These are phyloP conservation scores for Ariolimax columbianus DNA, from an alignment of 2,888 invertebrate species.

Conservation along the genomic window DNA sequence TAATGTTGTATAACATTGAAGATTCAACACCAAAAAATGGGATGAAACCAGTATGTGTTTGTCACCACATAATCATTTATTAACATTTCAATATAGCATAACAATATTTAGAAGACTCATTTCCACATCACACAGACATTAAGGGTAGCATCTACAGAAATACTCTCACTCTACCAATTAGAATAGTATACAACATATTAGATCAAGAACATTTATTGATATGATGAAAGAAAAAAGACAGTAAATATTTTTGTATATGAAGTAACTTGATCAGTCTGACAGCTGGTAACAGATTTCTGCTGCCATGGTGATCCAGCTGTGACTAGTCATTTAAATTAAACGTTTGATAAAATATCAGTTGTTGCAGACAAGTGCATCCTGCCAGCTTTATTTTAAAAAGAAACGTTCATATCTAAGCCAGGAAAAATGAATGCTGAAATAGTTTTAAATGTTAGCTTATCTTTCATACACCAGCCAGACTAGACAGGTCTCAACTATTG, in stretches of 20 bases:
- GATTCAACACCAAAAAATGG: no score
- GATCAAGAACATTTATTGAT: neutral
- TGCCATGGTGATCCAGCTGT: neutral
- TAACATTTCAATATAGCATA: slow-evolving; percentile 22
- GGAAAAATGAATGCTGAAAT: no score
- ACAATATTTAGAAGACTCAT: slow-evolving; percentile 12
- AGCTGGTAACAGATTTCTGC: neutral
- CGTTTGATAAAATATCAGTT: neutral
- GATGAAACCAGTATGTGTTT: neutral
- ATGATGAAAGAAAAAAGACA: neutral
- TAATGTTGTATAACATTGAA: no score
- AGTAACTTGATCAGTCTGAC: neutral
- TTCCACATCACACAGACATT: neutral
- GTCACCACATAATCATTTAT: slow-evolving; percentile 33
- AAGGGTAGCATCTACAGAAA: neutral
- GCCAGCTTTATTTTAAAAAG: neutral
- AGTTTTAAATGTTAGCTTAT: no score
- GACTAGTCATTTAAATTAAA: neutral
- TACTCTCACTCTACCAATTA: neutral
- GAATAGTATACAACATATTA: neutral
- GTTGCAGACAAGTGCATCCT: neutral
- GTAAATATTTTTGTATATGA: neutral
- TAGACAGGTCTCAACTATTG: no score
- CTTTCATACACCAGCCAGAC: no score
- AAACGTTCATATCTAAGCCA: no score